phyloP scores from a whole-genome alignment of 1,140 invertebrate species.

The Tetramorium parvispinum region DNA sequence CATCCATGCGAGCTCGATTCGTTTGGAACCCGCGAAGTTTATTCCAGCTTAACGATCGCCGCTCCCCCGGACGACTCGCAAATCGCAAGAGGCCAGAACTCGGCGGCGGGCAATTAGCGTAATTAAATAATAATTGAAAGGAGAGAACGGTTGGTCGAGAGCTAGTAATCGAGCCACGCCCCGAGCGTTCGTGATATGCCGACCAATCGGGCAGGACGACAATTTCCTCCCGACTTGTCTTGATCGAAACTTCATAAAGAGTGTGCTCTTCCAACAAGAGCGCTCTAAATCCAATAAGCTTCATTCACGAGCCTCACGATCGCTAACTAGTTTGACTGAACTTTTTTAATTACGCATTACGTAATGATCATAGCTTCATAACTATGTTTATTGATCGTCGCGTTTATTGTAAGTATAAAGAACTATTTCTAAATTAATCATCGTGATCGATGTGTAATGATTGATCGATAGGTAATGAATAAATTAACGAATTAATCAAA shows the following conservation, averaged over 20 bases:
- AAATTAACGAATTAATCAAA: background rate
- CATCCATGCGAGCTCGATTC: constrained; percentile 34
- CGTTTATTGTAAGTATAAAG: background rate
- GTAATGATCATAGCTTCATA: constrained; percentile 34
- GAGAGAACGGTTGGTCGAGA: constrained; percentile 80
- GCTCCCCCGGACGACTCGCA: constrained; percentile 21
- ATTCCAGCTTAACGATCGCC: constrained; percentile 61
- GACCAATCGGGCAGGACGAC: constrained; percentile 79
- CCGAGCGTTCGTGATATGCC: constrained; percentile 78
- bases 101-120: constrained; percentile 63
- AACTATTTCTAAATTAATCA: constrained; percentile 37
- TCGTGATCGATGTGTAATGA: background rate
- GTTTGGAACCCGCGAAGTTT: constrained; percentile 59
- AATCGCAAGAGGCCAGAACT: constrained; percentile 53
- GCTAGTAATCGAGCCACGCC: constrained; percentile 81
- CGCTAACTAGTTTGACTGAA: constrained; percentile 42
- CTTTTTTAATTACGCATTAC: constrained; percentile 42
- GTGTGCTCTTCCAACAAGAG: constrained; percentile 13
- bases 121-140: constrained; percentile 85
- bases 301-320: constrained; percentile 28
- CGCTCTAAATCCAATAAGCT: constrained; percentile 46
- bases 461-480: background rate
- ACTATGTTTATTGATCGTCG: background rate
- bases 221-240: constrained; percentile 66
- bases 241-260: constrained; percentile 61